These are phyloP conservation scores for Therioaphis trifolii DNA, from an alignment of 2,888 invertebrate genomes.

Conservation along the genomic window DNA sequence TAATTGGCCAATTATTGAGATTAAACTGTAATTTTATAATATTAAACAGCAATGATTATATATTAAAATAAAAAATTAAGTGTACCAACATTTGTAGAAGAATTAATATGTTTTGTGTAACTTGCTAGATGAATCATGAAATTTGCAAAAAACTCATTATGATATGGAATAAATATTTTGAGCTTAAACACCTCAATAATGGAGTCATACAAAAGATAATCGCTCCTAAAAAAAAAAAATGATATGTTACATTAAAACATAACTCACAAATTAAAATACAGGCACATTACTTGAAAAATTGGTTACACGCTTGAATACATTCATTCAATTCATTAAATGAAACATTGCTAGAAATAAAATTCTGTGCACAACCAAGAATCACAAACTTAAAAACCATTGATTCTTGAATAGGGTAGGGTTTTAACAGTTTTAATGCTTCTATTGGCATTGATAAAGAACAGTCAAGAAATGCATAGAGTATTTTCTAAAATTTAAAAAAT, in stretches of 20 bases:
- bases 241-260: neutral
- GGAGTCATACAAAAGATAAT: neutral
- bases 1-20: no score
- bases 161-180: conserved; percentile 30
- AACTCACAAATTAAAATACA: neutral
- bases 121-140: conserved; percentile 54
- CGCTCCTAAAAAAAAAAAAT: conserved; percentile 16
- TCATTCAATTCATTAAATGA: conserved; percentile 38
- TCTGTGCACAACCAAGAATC: conserved; percentile 33
- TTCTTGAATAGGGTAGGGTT: conserved; percentile 49
- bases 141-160: conserved; percentile 46
- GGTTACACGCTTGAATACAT: conserved; percentile 38
- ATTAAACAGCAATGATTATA: no score
- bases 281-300: conserved; percentile 39
- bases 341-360: conserved; percentile 42
- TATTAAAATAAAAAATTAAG: no score
- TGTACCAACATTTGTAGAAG: conserved; percentile 44
- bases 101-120: conserved; percentile 40
- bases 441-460: conserved; percentile 29
- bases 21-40: no score
- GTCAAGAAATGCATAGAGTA: conserved; percentile 43
- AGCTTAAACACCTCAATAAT: conserved; percentile 38
- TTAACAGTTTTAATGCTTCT: conserved; percentile 31
- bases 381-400: conserved; percentile 37
- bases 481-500: conserved; percentile 32